A percentile compares a stretch with the other conserved stretches of the same genome.
phyloP scores from a whole-genome alignment of 2,888 invertebrate species.

The Heliconius hortense region DNA sequence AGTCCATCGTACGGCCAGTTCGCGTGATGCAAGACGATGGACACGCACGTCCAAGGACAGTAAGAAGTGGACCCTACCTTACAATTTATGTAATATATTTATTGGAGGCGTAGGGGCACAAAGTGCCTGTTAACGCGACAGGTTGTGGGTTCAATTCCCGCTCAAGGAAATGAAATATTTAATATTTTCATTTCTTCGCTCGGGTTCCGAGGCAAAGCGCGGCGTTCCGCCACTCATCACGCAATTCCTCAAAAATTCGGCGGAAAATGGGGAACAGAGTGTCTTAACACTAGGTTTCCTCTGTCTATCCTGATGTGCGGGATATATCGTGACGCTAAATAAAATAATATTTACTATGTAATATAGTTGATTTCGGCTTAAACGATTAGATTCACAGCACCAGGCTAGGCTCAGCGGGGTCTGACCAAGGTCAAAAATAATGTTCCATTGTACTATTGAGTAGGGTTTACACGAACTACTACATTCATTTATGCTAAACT shows the following conservation, averaged over 20 bases:
- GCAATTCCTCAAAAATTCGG: no score
- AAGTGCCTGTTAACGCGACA: no score
- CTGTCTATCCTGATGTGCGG: no score
- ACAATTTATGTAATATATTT: constrained; percentile 14
- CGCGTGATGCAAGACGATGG: constrained; percentile 47
- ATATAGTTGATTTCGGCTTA: constrained; percentile 29
- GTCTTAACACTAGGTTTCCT: no score
- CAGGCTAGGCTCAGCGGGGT: constrained; percentile 49
- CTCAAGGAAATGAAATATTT: no score
- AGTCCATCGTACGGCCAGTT: constrained; percentile 44
- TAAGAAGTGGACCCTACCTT: constrained; percentile 11
- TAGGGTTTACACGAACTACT: constrained; percentile 42
- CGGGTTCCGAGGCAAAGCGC: no score
- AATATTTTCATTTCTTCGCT: no score
- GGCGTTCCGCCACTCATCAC: no score
- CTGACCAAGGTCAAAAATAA: constrained; percentile 52
- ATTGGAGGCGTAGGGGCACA: rapidly evolving
- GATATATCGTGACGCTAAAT: no score
- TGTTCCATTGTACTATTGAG: constrained; percentile 52
- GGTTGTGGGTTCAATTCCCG: no score
- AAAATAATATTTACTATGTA: not conserved
- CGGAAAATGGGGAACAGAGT: no score
- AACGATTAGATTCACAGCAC: constrained; percentile 14
- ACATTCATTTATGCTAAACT: constrained; percentile 27
- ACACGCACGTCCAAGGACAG: constrained; percentile 43